Conservation (phyloP, 1,140 invertebrate genomes). For the Cardiocondyla obscurior region DNA sequence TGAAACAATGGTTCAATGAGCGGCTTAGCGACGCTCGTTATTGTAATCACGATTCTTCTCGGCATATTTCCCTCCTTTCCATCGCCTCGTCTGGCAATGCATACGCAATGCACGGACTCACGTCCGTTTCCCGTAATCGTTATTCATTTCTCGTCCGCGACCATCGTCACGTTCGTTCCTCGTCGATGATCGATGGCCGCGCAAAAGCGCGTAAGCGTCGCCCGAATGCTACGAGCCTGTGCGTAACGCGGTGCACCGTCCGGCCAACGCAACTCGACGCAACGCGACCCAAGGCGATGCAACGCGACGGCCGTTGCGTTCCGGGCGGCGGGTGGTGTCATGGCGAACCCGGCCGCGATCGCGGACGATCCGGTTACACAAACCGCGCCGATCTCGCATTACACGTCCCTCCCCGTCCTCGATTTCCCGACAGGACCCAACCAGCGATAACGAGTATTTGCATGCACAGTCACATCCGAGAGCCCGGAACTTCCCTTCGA, state of each 20-base stretch:
- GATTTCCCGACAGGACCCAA: neutral
- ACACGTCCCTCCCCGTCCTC: neutral
- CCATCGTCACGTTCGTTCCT: neutral
- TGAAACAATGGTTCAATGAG: neutral
- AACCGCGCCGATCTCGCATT: neutral
- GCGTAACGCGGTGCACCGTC: slow-evolving; percentile 1
- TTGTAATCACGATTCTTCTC: neutral
- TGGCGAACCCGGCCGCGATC: slow-evolving; percentile 9
- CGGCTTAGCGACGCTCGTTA: neutral
- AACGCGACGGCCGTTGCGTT: slow-evolving; percentile 2
- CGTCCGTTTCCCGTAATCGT: neutral
- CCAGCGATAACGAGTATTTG: neutral
- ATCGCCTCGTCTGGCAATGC: no score
- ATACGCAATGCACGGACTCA: no score
- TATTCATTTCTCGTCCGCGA: slow-evolving; percentile 21
- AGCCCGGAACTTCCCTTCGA: no score
- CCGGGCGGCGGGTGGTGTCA: slow-evolving; percentile 28
- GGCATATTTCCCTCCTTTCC: neutral
- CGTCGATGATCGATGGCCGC: neutral
- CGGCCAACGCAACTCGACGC: neutral
- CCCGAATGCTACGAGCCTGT: slow-evolving; percentile 24
- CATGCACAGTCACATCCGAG: neutral
- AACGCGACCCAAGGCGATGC: neutral
- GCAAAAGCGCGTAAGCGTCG: neutral
- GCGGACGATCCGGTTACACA: neutral